Conservation (phyloP, 1,140 invertebrate species). For the Drosophila virilis region DNA sequence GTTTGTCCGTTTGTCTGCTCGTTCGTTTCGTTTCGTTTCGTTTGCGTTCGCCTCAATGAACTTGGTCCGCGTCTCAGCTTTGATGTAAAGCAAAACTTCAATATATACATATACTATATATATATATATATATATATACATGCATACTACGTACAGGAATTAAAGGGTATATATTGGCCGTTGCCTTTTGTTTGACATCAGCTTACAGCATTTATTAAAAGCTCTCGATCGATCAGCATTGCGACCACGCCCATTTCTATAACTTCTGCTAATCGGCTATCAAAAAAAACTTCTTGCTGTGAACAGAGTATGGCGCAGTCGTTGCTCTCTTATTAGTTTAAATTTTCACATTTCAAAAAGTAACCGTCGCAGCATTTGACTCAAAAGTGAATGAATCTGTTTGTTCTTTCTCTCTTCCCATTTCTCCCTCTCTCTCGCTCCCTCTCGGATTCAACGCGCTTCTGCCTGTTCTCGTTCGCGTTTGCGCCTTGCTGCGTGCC, state of each 20-base stretch:
- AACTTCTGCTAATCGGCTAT: no score
- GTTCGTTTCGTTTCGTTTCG: slow-evolving; percentile 19
- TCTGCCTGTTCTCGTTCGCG: background rate
- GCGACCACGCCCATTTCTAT: no score
- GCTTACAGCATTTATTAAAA: no score
- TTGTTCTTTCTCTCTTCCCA: background rate
- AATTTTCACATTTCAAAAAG: slow-evolving; percentile 45
- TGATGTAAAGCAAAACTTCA: background rate
- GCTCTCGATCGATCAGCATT: no score
- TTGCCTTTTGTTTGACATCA: no score
- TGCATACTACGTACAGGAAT: no score
- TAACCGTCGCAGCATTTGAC: slow-evolving; percentile 53
- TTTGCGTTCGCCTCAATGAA: slow-evolving; percentile 41
- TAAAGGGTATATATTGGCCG: slow-evolving; percentile 16
- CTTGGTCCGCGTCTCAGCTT: slow-evolving; percentile 34
- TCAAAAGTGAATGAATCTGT: slow-evolving; percentile 47
- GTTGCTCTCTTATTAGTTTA: slow-evolving; percentile 1
- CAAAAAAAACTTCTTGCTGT: background rate
- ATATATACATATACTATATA: background rate
- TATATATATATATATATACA: no score
- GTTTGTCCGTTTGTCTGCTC: slow-evolving; percentile 4
- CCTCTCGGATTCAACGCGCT: background rate
- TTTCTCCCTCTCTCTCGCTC: background rate
- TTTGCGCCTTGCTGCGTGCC: background rate
- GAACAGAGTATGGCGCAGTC: slow-evolving; percentile 1